phyloP scores from a whole-genome alignment of 2,113 vertebrate genomes.

The Trogon surrucura region DNA sequence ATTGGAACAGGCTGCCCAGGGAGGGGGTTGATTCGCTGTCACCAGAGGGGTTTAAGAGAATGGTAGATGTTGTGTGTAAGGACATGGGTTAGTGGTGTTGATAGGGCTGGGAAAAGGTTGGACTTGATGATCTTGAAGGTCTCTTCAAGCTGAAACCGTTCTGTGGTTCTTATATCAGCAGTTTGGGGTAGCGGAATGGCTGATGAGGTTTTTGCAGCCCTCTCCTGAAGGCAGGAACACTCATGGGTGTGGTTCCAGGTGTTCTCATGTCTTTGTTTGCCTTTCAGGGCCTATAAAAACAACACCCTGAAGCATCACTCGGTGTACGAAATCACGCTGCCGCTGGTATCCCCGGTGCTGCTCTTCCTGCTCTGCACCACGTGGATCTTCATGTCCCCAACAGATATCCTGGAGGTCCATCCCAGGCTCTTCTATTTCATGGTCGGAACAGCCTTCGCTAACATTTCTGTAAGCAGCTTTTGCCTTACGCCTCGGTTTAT shows the following conservation, averaged over 20 bases:
- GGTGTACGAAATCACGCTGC: slow-evolving; percentile 89
- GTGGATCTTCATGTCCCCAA: slow-evolving; percentile 88
- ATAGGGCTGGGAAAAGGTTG: too few relatives aligned
- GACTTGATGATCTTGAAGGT: too few relatives aligned
- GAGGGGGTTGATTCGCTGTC: too few relatives aligned
- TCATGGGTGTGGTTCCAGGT: not conserved
- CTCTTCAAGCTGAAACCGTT: too few relatives aligned
- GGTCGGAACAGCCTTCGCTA: slow-evolving; percentile 96
- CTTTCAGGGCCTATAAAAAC: slow-evolving; percentile 83
- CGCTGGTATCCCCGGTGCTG: slow-evolving; percentile 90
- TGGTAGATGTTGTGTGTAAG: too few relatives aligned
- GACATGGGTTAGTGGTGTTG: too few relatives aligned
- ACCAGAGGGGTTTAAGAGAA: too few relatives aligned
- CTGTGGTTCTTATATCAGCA: too few relatives aligned
- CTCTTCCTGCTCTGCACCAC: slow-evolving; percentile 88
- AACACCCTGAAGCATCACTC: slow-evolving; percentile 91
- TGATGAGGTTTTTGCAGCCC: not conserved
- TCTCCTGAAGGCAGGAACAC: not conserved
- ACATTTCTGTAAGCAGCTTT: slow-evolving; percentile 87
- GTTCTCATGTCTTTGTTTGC: not conserved
- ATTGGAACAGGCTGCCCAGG: too few relatives aligned
- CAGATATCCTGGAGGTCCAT: slow-evolving; percentile 85
- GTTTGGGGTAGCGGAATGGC: not conserved
- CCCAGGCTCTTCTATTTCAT: slow-evolving; percentile 95
- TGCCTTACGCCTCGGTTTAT: not conserved